These are phyloP conservation scores for Meriones psammophilus DNA, from an alignment of 2,797 vertebrate species.

Conservation along the genomic window DNA sequence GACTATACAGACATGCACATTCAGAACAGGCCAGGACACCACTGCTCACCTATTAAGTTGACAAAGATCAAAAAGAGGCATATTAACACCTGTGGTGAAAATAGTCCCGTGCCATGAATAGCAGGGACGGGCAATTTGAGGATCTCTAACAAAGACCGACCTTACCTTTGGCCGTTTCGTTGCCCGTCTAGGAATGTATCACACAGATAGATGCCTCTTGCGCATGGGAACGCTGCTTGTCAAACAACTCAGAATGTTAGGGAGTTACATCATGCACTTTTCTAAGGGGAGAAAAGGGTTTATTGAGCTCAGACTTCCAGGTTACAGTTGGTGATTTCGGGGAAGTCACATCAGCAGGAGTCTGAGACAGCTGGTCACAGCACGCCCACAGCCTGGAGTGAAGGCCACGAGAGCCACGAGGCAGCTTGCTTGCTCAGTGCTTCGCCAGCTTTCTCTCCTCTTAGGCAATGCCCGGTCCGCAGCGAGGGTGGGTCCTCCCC, in stretches of 20 bases:
- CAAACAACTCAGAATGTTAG: background rate
- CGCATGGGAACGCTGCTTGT: background rate
- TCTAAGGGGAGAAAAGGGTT: background rate
- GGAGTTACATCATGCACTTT: background rate
- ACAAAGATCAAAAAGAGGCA: background rate
- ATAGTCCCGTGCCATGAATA: background rate
- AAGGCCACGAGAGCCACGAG: background rate
- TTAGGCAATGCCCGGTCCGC: background rate
- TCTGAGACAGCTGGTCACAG: background rate
- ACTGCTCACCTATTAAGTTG: background rate
- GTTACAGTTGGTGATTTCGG: background rate
- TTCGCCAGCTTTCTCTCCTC: background rate
- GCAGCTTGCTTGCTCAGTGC: background rate
- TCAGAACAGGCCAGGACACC: background rate
- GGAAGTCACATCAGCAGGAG: background rate
- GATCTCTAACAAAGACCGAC: background rate
- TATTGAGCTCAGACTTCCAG: background rate
- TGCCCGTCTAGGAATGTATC: background rate
- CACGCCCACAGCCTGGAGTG: background rate
- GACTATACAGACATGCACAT: background rate
- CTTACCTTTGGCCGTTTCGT: background rate
- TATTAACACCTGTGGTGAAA: background rate
- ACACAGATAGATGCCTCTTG: background rate
- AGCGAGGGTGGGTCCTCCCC: background rate
- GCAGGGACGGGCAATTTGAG: background rate